phyloP scores from a whole-genome alignment of 2,888 invertebrate genomes.

The Embidobia sp. region DNA sequence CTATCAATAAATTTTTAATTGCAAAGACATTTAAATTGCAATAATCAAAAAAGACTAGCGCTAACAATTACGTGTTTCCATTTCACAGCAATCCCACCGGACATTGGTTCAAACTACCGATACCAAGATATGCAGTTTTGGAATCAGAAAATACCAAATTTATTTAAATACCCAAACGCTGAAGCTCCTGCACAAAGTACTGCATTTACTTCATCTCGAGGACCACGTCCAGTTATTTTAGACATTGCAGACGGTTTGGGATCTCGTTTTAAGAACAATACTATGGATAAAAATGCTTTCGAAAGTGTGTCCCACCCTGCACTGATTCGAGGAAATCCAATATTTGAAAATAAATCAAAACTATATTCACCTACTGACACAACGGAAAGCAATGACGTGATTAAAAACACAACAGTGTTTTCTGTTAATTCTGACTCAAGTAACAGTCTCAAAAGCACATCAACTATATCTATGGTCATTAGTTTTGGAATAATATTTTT shows the following conservation, averaged over 20 bases:
- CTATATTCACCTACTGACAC: background rate
- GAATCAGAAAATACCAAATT: conserved; percentile 90
- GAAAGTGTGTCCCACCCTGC: conserved; percentile 8
- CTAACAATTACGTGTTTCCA: too few relatives aligned
- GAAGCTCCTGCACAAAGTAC: conserved; percentile 54
- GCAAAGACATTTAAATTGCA: conserved; percentile 20
- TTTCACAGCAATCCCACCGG: conserved; percentile 88
- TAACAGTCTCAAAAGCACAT: conserved; percentile 70
- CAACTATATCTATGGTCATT: conserved; percentile 81
- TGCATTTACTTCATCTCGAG: conserved; percentile 68
- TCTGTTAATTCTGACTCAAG: conserved; percentile 73
- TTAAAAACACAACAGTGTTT: conserved; percentile 2
- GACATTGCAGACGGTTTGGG: conserved; percentile 73
- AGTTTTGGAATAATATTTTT: conserved; percentile 87
- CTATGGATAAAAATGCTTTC: conserved; percentile 53
- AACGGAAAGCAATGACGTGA: conserved; percentile 29
- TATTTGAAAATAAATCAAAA: conserved; percentile 27
- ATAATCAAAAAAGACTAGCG: too few relatives aligned
- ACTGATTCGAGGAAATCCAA: conserved; percentile 18
- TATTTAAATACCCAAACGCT: conserved; percentile 83
- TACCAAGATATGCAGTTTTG: conserved; percentile 91
- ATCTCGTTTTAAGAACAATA: conserved; percentile 69
- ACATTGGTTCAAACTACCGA: conserved; percentile 88
- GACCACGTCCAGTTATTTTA: conserved; percentile 73
- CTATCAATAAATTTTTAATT: too few relatives aligned